Conservation (phyloP, 2,888 invertebrate species). For the Reticulitermes lucifugus region DNA sequence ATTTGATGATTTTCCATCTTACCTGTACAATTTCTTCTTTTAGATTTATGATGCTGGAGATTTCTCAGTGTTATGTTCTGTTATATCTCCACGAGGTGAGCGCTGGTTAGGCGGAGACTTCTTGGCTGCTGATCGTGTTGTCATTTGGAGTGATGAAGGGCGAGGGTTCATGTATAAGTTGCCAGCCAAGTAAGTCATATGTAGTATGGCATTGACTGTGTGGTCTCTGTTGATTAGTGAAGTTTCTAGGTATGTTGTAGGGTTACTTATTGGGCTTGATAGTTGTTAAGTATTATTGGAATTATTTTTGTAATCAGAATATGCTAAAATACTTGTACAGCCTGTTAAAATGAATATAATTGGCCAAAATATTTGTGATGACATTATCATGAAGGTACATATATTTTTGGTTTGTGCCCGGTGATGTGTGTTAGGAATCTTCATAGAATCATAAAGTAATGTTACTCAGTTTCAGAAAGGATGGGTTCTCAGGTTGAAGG, state of each 20-base stretch:
- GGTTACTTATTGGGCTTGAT: too few relatives aligned
- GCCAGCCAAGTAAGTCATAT: slow-evolving; percentile 88
- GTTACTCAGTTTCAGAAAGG: too few relatives aligned
- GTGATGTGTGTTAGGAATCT: too few relatives aligned
- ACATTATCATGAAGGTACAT: too few relatives aligned
- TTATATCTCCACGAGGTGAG: slow-evolving; percentile 88
- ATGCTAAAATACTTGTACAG: too few relatives aligned
- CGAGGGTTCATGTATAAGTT: slow-evolving; percentile 95
- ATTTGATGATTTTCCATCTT: background rate
- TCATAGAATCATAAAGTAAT: too few relatives aligned
- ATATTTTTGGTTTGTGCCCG: too few relatives aligned
- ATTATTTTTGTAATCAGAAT: too few relatives aligned
- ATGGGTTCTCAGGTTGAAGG: too few relatives aligned
- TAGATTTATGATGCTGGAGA: slow-evolving; percentile 88
- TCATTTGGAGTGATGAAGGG: slow-evolving; percentile 96
- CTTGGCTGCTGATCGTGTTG: slow-evolving; percentile 88
- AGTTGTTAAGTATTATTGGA: too few relatives aligned
- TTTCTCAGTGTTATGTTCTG: slow-evolving; percentile 94
- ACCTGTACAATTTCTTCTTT: slow-evolving; percentile 51
- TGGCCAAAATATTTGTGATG: too few relatives aligned
- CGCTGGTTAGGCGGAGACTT: slow-evolving; percentile 98
- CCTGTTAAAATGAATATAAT: too few relatives aligned
- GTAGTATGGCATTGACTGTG: background rate
- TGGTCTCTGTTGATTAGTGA: background rate
- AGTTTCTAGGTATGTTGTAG: background rate